phyloP scores from a whole-genome alignment of 2,797 vertebrate species.

The Acridotheres tristis region DNA sequence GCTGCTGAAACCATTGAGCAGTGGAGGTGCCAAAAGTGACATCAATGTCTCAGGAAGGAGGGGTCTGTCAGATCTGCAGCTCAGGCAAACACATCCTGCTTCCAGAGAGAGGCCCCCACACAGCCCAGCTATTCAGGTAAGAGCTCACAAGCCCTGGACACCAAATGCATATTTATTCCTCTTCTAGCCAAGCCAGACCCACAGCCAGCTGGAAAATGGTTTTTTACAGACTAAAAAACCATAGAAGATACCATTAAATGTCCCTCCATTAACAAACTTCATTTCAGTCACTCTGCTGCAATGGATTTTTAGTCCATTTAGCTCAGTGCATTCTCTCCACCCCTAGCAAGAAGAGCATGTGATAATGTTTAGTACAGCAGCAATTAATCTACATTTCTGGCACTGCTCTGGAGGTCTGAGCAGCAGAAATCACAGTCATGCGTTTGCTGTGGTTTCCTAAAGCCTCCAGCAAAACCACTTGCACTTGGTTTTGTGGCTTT shows the following conservation, averaged over 20 bases:
- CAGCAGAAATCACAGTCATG: background rate
- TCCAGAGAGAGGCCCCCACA: background rate
- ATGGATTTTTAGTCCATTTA: slow-evolving; percentile 10
- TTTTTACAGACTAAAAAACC: background rate
- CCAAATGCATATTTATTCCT: background rate
- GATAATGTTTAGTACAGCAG: background rate
- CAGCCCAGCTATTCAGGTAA: background rate
- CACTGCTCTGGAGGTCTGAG: background rate
- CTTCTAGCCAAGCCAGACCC: background rate
- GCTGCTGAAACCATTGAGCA: background rate
- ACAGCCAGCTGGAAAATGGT: background rate
- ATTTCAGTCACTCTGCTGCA: background rate
- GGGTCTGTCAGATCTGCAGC: background rate
- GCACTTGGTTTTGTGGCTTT: background rate
- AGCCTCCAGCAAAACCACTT: background rate
- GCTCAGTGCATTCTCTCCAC: background rate
- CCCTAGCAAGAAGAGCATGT: background rate
- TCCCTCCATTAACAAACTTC: background rate
- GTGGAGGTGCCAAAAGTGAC: background rate
- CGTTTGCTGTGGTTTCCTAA: background rate
- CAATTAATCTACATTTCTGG: background rate
- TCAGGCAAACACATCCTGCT: background rate
- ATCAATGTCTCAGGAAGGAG: background rate
- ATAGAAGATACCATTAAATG: background rate
- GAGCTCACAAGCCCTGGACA: background rate